These are phyloP conservation scores for Seriola rivoliana DNA, from an alignment of 2,113 vertebrate species.

Conservation along the genomic window DNA sequence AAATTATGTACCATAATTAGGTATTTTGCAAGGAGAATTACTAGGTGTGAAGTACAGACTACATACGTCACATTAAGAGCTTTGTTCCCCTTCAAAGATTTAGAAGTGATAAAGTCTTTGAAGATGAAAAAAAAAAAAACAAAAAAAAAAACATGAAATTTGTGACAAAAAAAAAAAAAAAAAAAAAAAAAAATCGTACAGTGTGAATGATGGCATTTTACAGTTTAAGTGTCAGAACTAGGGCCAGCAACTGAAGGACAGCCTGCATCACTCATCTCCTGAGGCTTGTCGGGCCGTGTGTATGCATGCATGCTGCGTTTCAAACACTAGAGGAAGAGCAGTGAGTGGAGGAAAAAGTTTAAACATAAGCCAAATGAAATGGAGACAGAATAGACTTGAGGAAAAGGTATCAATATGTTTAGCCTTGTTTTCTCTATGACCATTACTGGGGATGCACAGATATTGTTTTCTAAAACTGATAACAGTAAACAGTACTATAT, in stretches of 20 bases:
- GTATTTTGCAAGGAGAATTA: constrained; percentile 65
- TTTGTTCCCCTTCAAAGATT: constrained; percentile 35
- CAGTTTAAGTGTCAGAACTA: constrained; percentile 38
- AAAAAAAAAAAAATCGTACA: constrained; percentile 18
- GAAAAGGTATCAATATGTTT: neutral
- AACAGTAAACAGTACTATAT: neutral
- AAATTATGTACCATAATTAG: constrained; percentile 64
- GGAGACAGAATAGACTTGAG: neutral
- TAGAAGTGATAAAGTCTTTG: constrained; percentile 58
- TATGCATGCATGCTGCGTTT: constrained; percentile 15
- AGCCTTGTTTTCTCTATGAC: neutral
- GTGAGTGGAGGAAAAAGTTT: neutral
- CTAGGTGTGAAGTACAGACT: constrained; percentile 65
- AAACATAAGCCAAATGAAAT: neutral
- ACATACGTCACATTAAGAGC: constrained; percentile 40
- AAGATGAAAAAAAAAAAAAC: constrained; percentile 4
- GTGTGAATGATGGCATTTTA: constrained; percentile 50
- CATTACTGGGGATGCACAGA: neutral
- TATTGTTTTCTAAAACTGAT: neutral
- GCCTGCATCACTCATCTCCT: constrained; percentile 43
- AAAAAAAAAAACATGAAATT: neutral
- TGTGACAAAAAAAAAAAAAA: neutral
- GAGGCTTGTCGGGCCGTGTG: constrained; percentile 32
- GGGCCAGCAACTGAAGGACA: constrained; percentile 40
- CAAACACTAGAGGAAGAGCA: constrained; percentile 17